Conservation (phyloP, 2,113 vertebrate genomes). For the Vulpes vulpes region DNA sequence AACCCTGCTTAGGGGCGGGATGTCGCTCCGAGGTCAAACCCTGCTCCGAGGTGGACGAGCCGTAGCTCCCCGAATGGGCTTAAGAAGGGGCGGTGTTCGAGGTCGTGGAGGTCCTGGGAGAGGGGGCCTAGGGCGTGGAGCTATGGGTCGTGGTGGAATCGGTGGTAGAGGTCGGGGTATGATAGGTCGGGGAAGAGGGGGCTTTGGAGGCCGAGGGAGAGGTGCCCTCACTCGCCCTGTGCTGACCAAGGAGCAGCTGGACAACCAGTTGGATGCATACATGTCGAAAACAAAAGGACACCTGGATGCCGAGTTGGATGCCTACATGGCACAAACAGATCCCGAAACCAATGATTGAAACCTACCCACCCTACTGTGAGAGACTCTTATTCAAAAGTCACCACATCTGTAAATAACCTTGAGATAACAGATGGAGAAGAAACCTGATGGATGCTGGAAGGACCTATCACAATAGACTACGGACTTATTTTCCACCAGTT, state of each 20-base stretch:
- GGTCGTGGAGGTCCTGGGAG: constrained; percentile 92
- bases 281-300: constrained; percentile 99
- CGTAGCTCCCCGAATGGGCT: constrained; percentile 90
- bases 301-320: constrained; percentile 97
- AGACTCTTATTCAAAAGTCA: constrained; percentile 62
- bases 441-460: constrained; percentile 58
- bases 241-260: constrained; percentile 96
- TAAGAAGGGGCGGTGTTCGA: constrained; percentile 91
- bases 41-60: constrained; percentile 94
- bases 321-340: constrained; percentile 99
- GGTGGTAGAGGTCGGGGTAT: constrained; percentile 92
- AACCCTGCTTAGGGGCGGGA: constrained; percentile 92
- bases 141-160: constrained; percentile 90
- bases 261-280: constrained; percentile 98
- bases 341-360: constrained; percentile 94
- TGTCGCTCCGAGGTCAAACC: constrained; percentile 92
- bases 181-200: constrained; percentile 92
- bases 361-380: neutral
- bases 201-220: constrained; percentile 93
- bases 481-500: constrained; percentile 58
- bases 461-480: constrained; percentile 59
- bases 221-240: constrained; percentile 87
- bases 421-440: constrained; percentile 61
- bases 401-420: constrained; percentile 53
- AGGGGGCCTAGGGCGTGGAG: constrained; percentile 90